Conservation (phyloP, 1,140 invertebrate species). For the Diploscapter pachys region DNA sequence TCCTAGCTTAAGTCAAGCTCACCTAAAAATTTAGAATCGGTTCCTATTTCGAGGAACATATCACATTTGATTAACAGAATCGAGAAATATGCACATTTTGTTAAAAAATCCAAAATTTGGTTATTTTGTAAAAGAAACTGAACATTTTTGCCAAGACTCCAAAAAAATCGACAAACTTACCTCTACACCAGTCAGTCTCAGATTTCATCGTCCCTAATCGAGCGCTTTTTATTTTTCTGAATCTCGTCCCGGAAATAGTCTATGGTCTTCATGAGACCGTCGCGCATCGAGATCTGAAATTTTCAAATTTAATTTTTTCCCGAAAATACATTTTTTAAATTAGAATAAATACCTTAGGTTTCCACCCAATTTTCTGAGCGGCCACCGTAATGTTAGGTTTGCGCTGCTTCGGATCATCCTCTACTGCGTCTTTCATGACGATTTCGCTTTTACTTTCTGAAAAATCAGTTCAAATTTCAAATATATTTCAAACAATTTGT, state of each 20-base stretch:
- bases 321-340: constrained; percentile 22
- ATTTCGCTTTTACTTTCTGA: constrained; percentile 82
- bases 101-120: no score
- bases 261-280: constrained; percentile 52
- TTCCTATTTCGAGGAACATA: no score
- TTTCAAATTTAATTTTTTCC: no score
- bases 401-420: constrained; percentile 87
- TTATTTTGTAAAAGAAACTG: no score
- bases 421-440: constrained; percentile 66
- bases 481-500: constrained; percentile 12
- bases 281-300: constrained; percentile 49
- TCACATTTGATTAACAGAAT: no score
- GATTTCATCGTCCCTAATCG: no score
- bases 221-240: constrained; percentile 21
- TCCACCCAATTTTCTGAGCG: constrained; percentile 80
- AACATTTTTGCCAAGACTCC: no score
- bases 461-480: constrained; percentile 60
- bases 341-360: constrained; percentile 74
- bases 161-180: no score
- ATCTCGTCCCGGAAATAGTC: constrained; percentile 52
- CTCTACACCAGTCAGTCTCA: no score
- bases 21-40: no score
- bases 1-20: no score
- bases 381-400: constrained; percentile 88
- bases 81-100: no score